Conservation (phyloP, 2,797 vertebrate genomes). For the Notoglanidium macrostoma region DNA sequence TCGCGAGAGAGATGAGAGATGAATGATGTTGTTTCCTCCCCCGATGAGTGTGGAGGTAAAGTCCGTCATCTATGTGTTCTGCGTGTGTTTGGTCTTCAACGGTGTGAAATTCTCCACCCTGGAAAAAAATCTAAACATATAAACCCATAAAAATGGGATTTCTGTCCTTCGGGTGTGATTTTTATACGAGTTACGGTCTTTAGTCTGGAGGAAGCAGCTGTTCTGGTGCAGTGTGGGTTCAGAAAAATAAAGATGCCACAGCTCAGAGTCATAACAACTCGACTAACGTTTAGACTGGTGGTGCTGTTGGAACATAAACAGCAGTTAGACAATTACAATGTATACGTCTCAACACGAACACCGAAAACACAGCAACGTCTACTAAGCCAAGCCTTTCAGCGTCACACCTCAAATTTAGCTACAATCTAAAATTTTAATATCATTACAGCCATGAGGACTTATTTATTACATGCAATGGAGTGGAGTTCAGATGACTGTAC, state of each 20-base stretch:
- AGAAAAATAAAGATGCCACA: background rate
- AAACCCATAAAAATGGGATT: slow-evolving; percentile 39
- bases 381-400: background rate
- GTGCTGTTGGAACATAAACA: background rate
- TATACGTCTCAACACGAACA: background rate
- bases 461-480: background rate
- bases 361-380: background rate
- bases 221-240: background rate
- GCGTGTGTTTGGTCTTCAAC: slow-evolving; percentile 62
- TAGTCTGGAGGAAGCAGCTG: slow-evolving; percentile 25
- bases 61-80: slow-evolving; percentile 51
- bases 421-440: background rate
- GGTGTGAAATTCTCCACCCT: slow-evolving; percentile 57
- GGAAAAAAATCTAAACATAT: slow-evolving; percentile 51
- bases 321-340: background rate
- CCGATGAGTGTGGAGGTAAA: slow-evolving; percentile 41
- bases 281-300: background rate
- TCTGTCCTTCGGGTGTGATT: slow-evolving; percentile 21
- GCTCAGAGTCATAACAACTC: background rate
- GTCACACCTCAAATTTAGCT: background rate
- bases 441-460: background rate
- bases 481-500: too few relatives aligned
- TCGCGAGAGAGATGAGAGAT: slow-evolving; percentile 14
- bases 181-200: slow-evolving; percentile 21
- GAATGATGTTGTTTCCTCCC: slow-evolving; percentile 30